Evolutionary conservation across 2,113 vertebrate genomes (phyloP).

Genomic region (Notiomystis cincta): DNA sequence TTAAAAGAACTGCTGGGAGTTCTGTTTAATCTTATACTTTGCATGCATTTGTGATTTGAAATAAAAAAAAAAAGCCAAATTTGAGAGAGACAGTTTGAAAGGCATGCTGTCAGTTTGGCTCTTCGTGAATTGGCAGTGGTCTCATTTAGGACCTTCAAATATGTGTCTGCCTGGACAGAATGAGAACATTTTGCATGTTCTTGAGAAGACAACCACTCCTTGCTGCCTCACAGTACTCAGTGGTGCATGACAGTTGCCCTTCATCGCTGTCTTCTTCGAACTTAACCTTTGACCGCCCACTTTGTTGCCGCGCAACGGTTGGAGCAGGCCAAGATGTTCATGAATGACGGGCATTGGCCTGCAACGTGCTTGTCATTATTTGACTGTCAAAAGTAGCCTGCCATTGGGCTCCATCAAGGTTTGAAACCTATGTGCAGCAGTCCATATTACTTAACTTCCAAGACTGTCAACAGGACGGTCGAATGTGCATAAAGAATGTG

Average conservation of each 20-base stretch:
- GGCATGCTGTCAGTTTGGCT: conserved; percentile 89
- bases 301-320: conserved; percentile 72
- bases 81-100: conserved; percentile 83
- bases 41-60: conserved; percentile 85
- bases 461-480: conserved; percentile 85
- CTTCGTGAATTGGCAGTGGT: conserved; percentile 81
- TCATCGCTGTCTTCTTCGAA: conserved; percentile 90
- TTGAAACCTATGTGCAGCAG: conserved; percentile 86
- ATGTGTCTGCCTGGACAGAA: conserved; percentile 81
- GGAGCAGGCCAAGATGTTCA: conserved; percentile 73
- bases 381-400: conserved; percentile 83
- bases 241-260: conserved; percentile 98
- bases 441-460: conserved; percentile 84
- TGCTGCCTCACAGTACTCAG: conserved; percentile 75
- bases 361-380: conserved; percentile 87
- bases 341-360: conserved; percentile 86
- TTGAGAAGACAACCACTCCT: conserved; percentile 85
- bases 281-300: conserved; percentile 92
- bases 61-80: conserved; percentile 53
- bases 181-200: conserved; percentile 87
- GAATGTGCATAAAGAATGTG: conserved; percentile 83
- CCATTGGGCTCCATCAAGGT: conserved; percentile 77
- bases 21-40: conserved; percentile 78
- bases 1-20: conserved; percentile 48
- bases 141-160: conserved; percentile 84